phyloP scores from a whole-genome alignment of 2,888 invertebrate species.

The Xestia ashworthii region DNA sequence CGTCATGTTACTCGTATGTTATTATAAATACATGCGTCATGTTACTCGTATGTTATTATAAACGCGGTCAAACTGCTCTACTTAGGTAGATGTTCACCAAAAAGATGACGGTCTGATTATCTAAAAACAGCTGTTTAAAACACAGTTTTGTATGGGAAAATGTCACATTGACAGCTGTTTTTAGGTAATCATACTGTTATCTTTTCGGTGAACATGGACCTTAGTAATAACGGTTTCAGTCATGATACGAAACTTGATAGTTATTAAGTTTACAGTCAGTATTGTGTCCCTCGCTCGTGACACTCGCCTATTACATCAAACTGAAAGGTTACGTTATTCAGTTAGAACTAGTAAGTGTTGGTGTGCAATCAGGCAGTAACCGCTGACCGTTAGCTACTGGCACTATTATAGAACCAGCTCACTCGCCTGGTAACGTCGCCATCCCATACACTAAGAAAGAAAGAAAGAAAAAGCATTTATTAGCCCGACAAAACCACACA shows the following conservation, averaged over 20 bases:
- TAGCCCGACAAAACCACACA: no score
- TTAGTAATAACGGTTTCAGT: conserved; percentile 5
- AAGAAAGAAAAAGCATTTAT: no score
- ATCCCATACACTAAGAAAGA: not conserved
- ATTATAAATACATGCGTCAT: not conserved
- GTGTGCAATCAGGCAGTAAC: conserved; percentile 4
- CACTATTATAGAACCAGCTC: not conserved
- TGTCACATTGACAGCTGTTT: no score
- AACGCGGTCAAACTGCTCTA: not conserved
- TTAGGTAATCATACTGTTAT: no score
- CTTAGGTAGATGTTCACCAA: no score
- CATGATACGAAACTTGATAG: conserved; percentile 29
- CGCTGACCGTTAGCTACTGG: not conserved
- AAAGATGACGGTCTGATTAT: no score
- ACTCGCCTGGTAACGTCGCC: not conserved
- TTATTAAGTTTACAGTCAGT: conserved; percentile 31
- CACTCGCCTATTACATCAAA: conserved; percentile 14
- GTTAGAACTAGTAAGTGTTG: not conserved
- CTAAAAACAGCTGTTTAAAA: no score
- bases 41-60: not conserved
- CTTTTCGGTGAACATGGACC: no score
- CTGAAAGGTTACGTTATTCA: conserved; percentile 8
- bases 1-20: not conserved
- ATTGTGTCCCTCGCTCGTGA: conserved; percentile 4
- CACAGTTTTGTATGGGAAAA: no score